These are phyloP conservation scores for Phrynosoma platyrhinos DNA, from an alignment of 2,113 vertebrate genomes.

Conservation along the genomic window DNA sequence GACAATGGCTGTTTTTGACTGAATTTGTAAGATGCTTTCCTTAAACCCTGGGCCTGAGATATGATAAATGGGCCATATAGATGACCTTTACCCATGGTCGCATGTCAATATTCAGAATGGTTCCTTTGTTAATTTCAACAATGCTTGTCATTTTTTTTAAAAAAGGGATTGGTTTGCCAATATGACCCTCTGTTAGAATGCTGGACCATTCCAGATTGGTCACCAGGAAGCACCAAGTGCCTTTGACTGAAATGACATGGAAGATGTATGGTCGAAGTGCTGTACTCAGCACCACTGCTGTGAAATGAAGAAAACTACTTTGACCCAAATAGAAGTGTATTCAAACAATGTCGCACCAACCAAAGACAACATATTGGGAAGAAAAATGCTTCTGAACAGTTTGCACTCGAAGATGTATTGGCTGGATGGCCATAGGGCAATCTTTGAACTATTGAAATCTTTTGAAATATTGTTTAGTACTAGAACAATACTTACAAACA, in stretches of 20 bases:
- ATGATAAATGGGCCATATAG: conserved; percentile 85
- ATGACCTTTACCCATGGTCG: conserved; percentile 79
- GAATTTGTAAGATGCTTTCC: conserved; percentile 75
- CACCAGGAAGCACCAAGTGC: conserved; percentile 83
- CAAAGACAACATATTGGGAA: conserved; percentile 86
- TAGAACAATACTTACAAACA: conserved; percentile 86
- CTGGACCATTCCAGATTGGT: conserved; percentile 80
- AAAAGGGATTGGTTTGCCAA: conserved; percentile 80
- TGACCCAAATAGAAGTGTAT: conserved; percentile 83
- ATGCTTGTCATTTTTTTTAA: conserved; percentile 74
- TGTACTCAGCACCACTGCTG: conserved; percentile 82
- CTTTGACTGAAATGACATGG: conserved; percentile 87
- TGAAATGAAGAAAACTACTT: conserved; percentile 81
- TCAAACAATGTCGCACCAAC: conserved; percentile 87
- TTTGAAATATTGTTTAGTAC: conserved; percentile 87
- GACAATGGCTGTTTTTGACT: conserved; percentile 75
- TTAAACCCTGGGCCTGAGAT: conserved; percentile 67
- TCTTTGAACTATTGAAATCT: conserved; percentile 88
- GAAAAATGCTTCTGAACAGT: conserved; percentile 85
- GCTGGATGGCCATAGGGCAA: conserved; percentile 83
- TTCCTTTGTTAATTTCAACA: conserved; percentile 84
- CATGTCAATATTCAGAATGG: conserved; percentile 81
- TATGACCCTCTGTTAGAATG: conserved; percentile 79
- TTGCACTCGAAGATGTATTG: conserved; percentile 85
- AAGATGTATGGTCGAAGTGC: conserved; percentile 87